Base-by-base conservation (phyloP, 1,140 invertebrate species). In the Monochamus saltuarius region DNA sequence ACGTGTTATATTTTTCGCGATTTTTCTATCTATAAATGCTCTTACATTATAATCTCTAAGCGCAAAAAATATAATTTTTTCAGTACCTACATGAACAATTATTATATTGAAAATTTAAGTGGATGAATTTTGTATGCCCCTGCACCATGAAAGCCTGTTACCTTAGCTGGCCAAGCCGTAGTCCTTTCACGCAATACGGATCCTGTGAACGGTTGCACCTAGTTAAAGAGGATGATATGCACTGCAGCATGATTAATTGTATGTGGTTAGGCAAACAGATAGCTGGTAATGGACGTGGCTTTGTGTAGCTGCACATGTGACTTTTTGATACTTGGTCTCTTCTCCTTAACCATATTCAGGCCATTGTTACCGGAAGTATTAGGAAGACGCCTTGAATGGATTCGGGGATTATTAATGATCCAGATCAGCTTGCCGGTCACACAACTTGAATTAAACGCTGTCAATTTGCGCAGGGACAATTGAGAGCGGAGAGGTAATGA, bases 301-400 rank as follows among this genome's bases (percentile, higher is more conserved):
- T 56, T 56, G 53, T 56, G 40, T 54, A 50, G 39, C 38, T 49
- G 47, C 63, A 56, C 56, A 59, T 58, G 56, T 58, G 54, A 56
- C 40, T 56, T 56, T 56, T 29, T 29, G 22, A 29, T 29, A 29
- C 22, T 29, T 29, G 22, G 22, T 29, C 22, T 61, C 51, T 66
- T 51, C 50, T 42, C 36, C 65, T 64, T 61, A 64, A 64, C 65
- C 57, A 66, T 50, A 37, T 39, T 17, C 39, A 17, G 53, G 14
- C 62, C 46, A 52, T 68, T 68, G 66, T 68, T 62, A 65, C 63
- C 66, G 66, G 66, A 68, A 68, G 66, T 68, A 68, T 67, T 67
- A 67, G 56, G 51, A 61, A 65, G 54, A 57, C 35, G 54, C 53
- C 9, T 11, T 58, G 66, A 65, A 65, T 68, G 51, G 55, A 29